A percentile compares a stretch with the other conserved stretches of the same genome.
Conservation (phyloP, 2,797 vertebrate species). For the Coreius guichenoti region DNA sequence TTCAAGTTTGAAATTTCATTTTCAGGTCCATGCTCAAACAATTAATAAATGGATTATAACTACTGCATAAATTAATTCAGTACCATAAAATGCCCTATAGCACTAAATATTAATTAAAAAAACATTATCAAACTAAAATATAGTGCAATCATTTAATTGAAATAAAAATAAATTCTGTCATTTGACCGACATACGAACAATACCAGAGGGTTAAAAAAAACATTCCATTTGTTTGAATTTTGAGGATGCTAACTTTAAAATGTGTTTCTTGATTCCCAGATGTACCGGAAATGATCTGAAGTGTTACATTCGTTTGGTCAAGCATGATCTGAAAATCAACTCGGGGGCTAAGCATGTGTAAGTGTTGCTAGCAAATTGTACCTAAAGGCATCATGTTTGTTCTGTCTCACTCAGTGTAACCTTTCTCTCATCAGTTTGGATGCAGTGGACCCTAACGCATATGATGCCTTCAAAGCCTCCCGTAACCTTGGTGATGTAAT, state of each 20-base stretch:
- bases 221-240: background rate
- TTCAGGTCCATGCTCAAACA: no score
- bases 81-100: no score
- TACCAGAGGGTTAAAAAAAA: background rate
- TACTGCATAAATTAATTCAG: no score
- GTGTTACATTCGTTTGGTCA: constrained; percentile 93
- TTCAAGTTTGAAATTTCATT: no score
- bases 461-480: constrained; percentile 97
- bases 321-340: constrained; percentile 98
- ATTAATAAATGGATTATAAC: no score
- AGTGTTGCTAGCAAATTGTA: constrained; percentile 67
- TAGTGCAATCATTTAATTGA: no score
- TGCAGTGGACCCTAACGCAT: constrained; percentile 95
- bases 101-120: no score
- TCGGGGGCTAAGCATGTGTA: constrained; percentile 97
- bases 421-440: constrained; percentile 81
- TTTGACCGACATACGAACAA: no score
- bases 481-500: constrained; percentile 95
- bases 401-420: background rate
- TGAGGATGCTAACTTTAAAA: background rate
- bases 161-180: no score
- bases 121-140: no score
- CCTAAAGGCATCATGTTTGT: background rate
- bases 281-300: constrained; percentile 97
- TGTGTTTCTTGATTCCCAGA: constrained; percentile 69